Evolutionary conservation across 2,797 vertebrate species (phyloP).

Genomic region (Netta rufina): DNA sequence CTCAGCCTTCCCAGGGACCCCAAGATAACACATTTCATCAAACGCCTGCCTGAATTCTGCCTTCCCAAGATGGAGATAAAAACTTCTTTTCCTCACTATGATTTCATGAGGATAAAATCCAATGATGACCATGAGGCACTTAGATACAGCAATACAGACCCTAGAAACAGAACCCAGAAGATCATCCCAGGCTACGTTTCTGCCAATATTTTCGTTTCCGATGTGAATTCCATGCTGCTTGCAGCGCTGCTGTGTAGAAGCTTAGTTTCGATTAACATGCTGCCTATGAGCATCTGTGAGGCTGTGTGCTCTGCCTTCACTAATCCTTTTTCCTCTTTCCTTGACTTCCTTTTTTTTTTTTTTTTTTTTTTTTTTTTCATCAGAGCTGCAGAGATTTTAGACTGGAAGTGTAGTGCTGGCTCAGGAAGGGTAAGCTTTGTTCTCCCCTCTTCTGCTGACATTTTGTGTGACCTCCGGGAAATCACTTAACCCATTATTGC

Average conservation of each 20-base stretch:
- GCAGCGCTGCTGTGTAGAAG: neutral
- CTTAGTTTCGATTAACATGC: neutral
- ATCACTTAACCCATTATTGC: neutral
- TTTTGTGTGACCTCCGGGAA: neutral
- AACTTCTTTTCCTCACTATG: neutral
- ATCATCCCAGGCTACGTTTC: neutral
- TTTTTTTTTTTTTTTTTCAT: neutral
- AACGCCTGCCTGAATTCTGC: neutral
- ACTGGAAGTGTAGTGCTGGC: neutral
- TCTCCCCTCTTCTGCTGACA: neutral
- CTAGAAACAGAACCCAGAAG: neutral
- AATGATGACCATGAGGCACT: neutral
- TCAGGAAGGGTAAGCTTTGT: neutral
- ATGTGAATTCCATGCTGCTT: neutral
- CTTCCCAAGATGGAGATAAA: neutral
- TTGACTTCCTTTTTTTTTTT: neutral
- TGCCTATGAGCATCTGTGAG: neutral
- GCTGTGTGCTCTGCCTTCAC: neutral
- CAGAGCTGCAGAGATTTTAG: neutral
- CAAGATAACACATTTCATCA: neutral
- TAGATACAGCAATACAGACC: neutral
- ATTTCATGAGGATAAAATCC: neutral
- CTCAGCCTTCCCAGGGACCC: neutral
- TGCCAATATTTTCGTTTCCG: slow-evolving; percentile 5
- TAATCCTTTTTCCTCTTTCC: neutral